These are phyloP conservation scores for Metellina segmentata DNA, from an alignment of 2,888 invertebrate species.

Conservation along the genomic window DNA sequence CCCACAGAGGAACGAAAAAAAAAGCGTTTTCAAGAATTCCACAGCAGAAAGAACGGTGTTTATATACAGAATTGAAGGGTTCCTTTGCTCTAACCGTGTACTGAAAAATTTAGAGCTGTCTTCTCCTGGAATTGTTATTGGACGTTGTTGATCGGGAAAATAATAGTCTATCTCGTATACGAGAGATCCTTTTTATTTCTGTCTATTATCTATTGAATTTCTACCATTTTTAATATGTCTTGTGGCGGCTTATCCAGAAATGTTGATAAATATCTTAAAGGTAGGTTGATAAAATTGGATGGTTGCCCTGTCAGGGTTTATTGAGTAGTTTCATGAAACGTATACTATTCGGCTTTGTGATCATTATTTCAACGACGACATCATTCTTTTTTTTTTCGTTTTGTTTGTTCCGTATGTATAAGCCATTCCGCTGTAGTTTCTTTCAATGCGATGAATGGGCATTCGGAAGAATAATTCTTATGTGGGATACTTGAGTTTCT, in stretches of 20 bases:
- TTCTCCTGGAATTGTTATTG: constrained; percentile 3
- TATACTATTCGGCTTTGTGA: neutral
- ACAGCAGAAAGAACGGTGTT: constrained; percentile 15
- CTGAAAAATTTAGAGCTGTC: constrained; percentile 19
- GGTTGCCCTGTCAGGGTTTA: neutral
- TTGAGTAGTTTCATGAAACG: constrained; percentile 1
- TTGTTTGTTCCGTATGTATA: neutral
- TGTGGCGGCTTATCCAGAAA: neutral
- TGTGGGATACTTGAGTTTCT: neutral
- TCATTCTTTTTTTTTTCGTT: neutral
- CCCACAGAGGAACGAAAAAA: neutral
- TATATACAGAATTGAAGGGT: constrained; percentile 23
- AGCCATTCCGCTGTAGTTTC: neutral
- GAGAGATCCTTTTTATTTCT: constrained; percentile 11
- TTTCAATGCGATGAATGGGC: neutral
- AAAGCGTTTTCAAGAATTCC: constrained; percentile 1
- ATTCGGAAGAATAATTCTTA: neutral
- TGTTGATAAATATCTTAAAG: neutral
- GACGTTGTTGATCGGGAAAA: constrained; percentile 14
- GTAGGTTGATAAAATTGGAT: constrained; percentile 8
- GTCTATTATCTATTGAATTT: constrained; percentile 15
- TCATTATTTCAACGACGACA: neutral
- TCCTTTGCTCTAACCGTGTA: neutral
- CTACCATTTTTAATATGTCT: neutral
- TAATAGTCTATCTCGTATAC: constrained; percentile 27